Evolutionary conservation across 1,140 invertebrate genomes (phyloP).

Genomic region (Heliothis subflexa): DNA sequence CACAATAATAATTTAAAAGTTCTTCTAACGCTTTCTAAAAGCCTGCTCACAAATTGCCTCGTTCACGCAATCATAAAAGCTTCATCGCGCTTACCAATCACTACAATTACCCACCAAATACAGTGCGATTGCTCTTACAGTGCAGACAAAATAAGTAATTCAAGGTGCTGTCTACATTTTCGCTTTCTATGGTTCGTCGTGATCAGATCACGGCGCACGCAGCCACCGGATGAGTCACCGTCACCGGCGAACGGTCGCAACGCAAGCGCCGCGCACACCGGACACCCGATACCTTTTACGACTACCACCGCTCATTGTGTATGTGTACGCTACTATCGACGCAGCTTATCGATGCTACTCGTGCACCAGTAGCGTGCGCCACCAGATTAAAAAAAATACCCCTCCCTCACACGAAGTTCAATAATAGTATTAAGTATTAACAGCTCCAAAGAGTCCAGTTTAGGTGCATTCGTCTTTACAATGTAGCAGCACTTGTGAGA

Average conservation of each 20-base stretch:
- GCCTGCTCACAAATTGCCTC: too few species aligned
- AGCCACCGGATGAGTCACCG: conserved; percentile 67
- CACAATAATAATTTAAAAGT: too few species aligned
- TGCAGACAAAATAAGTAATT: conserved; percentile 5
- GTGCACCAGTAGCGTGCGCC: conserved; percentile 15
- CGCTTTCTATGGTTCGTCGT: conserved; percentile 47
- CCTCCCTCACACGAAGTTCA: conserved; percentile 12
- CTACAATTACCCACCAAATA: background rate
- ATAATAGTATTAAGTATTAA: background rate
- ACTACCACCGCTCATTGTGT: conserved; percentile 53
- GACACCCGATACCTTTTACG: conserved; percentile 57
- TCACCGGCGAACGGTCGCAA: conserved; percentile 49
- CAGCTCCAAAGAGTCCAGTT: background rate
- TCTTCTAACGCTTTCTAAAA: too few species aligned
- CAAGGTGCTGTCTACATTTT: conserved; percentile 33
- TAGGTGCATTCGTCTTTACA: background rate
- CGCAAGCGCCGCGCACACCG: conserved; percentile 61
- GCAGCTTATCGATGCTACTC: conserved; percentile 55
- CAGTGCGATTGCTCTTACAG: conserved; percentile 2
- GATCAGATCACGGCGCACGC: conserved; percentile 56
- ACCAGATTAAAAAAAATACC: conserved; percentile 37
- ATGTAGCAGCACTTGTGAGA: background rate
- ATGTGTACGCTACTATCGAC: conserved; percentile 54
- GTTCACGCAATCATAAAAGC: background rate
- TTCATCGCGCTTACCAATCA: conserved; percentile 10